Base-by-base conservation (phyloP, 2,797 vertebrate genomes). In the Otolemur crassicaudatus region DNA sequence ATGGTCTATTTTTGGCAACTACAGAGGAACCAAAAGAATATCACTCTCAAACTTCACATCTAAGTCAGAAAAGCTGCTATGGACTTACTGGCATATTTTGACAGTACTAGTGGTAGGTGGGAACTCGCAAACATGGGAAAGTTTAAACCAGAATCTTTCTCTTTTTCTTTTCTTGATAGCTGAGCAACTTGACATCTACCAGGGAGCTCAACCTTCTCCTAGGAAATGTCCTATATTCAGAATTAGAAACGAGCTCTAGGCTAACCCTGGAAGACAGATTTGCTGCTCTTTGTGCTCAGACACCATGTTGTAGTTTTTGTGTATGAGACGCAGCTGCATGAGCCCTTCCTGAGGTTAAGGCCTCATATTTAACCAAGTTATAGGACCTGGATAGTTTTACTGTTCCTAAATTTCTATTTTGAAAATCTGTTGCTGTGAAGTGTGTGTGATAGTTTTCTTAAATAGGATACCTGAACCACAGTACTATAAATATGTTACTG, bases 71-170 rank as follows among this genome's bases (percentile, higher is more conserved):
- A 67, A 43, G 20, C 10, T 72, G 4, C 2, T 43, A 11, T 83
- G 12, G 34, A 60, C 31, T 81, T 73, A 53, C 34, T 63, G 46
- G 7, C 29, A 16, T 82, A 73, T 58, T 56, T 86, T 75, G n/a
- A 77, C 3, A 27, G 27, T 75, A 19, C 20, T 77, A 13, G 23
- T 56, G 17, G 23, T 53, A 81, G n/a, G 13, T 83, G 60, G 17
- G 92, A 88, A 80, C 27, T n/a, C 6, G n/a, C 29, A 94, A 82
- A 76, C 67, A 61, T 87, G 87, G 14, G 1, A 82, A 96, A 77
- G 3, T 56, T 63, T 31, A 40, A 77, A 13, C 84, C 17, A 70
- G 70, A 90, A 90, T 40, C 7, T 91, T 2, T 88, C n/a, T 16
- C 8, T 27, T 7, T 20, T 61, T 49, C 8, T 86, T 81, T 10